Percentiles rank a stretch among this genome's conserved stretches.
These are phyloP conservation scores for Papilio aristodemus DNA, from an alignment of 1,140 invertebrate species.

Conservation along the genomic window DNA sequence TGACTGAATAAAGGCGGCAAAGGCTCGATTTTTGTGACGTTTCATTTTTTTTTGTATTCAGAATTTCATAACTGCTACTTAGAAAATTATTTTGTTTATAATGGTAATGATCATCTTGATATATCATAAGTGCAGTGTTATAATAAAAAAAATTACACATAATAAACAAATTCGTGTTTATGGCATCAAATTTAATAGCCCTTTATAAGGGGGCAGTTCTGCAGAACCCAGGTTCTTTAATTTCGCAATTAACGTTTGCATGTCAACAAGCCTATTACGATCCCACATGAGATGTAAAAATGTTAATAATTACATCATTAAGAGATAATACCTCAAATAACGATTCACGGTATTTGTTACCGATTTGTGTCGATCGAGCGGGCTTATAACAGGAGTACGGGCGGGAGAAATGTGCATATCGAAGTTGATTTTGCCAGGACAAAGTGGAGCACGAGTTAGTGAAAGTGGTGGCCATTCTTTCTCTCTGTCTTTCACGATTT, in stretches of 20 bases:
- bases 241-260: slow-evolving; percentile 41
- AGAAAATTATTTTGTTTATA: background rate
- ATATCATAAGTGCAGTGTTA: background rate
- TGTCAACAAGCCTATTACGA: slow-evolving; percentile 49
- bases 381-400: slow-evolving; percentile 61
- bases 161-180: slow-evolving; percentile 17
- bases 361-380: slow-evolving; percentile 37
- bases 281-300: slow-evolving; percentile 66
- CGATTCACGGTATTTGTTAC: slow-evolving; percentile 66
- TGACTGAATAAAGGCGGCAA: too few relatives aligned
- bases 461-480: slow-evolving; percentile 69
- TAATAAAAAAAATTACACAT: background rate
- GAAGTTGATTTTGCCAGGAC: slow-evolving; percentile 54
- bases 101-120: background rate
- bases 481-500: slow-evolving; percentile 48
- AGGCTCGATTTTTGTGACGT: too few relatives aligned
- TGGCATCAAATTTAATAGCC: background rate
- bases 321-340: slow-evolving; percentile 61
- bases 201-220: slow-evolving; percentile 14
- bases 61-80: background rate
- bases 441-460: slow-evolving; percentile 62
- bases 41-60: too few relatives aligned
- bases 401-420: slow-evolving; percentile 48
- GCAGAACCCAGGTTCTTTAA: slow-evolving; percentile 27
- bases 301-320: slow-evolving; percentile 63